phyloP scores from a whole-genome alignment of 64 coral and sea anemone genomes.

The Montipora foliosa region DNA sequence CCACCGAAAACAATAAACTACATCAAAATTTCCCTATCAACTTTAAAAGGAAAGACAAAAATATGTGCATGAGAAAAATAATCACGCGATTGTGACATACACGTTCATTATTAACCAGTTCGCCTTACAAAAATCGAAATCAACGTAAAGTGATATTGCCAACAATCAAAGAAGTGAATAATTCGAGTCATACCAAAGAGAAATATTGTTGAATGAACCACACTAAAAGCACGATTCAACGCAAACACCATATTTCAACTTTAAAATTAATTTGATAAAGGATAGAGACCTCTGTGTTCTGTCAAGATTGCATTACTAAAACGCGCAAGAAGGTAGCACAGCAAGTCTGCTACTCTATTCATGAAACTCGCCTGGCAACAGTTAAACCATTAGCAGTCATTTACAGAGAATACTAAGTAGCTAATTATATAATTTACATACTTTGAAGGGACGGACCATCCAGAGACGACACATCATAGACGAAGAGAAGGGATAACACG shows the following conservation, averaged over 20 bases:
- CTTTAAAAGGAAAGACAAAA: not conserved
- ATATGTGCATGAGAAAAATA: not conserved
- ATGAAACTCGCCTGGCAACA: not conserved
- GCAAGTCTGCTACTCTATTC: not conserved
- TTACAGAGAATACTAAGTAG: not conserved
- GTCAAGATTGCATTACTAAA: conserved; percentile 29
- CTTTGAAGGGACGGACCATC: conserved; percentile 42
- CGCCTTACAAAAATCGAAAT: not conserved
- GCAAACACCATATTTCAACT: not conserved
- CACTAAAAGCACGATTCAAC: not conserved
- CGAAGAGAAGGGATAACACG: conserved; percentile 34
- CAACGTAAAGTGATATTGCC: no score
- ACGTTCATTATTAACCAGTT: not conserved
- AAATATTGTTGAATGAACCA: not conserved
- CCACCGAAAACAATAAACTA: not conserved
- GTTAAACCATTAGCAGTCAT: conserved; percentile 1
- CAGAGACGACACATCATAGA: conserved; percentile 70
- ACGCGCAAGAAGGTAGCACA: not conserved
- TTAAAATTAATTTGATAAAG: not conserved
- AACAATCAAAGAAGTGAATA: not conserved
- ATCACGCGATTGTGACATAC: conserved; percentile 14
- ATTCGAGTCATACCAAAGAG: not conserved
- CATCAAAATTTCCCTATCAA: not conserved
- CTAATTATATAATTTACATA: not conserved
- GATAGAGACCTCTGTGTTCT: not conserved